Evolutionary conservation across 2,113 vertebrate species (phyloP).

Genomic region (Ceyx margarethae): DNA sequence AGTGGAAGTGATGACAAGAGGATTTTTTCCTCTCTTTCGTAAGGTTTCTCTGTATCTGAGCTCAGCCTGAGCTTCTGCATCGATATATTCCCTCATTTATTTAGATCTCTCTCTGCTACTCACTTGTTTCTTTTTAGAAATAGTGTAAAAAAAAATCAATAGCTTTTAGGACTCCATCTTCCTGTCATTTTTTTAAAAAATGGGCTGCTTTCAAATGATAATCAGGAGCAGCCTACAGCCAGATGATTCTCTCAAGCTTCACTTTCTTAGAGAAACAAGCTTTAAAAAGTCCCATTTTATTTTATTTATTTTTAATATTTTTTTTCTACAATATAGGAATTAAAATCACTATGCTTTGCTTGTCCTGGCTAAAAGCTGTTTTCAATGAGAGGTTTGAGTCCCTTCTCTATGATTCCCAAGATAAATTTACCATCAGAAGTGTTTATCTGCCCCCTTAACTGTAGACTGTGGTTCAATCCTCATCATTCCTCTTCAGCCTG

Average conservation of each 20-base stretch:
- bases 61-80: background rate
- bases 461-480: background rate
- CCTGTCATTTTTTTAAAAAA: background rate
- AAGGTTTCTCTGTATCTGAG: background rate
- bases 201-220: background rate
- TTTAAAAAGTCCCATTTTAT: background rate
- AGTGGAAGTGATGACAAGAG: background rate
- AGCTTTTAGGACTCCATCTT: background rate
- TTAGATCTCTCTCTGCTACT: background rate
- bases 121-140: background rate
- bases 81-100: background rate
- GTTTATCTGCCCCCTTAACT: background rate
- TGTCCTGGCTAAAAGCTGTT: background rate
- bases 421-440: background rate
- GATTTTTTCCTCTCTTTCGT: background rate
- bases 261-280: background rate
- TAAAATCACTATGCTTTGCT: background rate
- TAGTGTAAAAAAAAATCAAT: background rate
- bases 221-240: background rate
- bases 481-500: background rate
- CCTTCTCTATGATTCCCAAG: background rate
- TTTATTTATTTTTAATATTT: background rate
- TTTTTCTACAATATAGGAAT: background rate
- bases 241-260: background rate
- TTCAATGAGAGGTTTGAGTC: background rate